Base-by-base conservation (phyloP, 1,140 invertebrate genomes). In the Calephelis nemesis region DNA sequence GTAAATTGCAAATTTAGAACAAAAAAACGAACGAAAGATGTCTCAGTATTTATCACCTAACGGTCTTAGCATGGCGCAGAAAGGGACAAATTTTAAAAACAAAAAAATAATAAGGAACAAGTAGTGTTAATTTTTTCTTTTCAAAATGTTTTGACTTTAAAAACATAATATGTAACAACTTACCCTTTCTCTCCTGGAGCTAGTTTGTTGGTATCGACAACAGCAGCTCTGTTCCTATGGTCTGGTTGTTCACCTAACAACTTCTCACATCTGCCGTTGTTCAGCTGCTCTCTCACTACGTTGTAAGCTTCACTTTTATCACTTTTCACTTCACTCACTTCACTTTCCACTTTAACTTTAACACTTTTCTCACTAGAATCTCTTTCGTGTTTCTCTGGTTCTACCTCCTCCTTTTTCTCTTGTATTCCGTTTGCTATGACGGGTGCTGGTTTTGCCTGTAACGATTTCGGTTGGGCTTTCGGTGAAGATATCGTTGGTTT, bases 241-340 rank as follows among this genome's bases (percentile, higher is more conserved):
- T 93, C 93, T 62, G 93, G 93, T 74, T 93, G 92, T 68, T 93
- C 94, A 9, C 95, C 94, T 75, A 96, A 93, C 82, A 96, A 90
- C 67, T 96, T 93, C 85, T 96, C 95, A 63, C 95, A 95, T 65
- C 95, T 91, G 45, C 95, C 95, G 94, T 96, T 96, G 60, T 76
- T 90, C 69, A 92, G 66, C 45, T 90, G 82, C 79, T 91, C 88
- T 42, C 87, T 75, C 12, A 77, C 89, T 50, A 87, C 83, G 86
- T 81, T 87, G 66, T 82, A 87, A 64, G 79, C 82, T 60, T 89
- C 88, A 84, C 84, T 83, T 72, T 79, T 78, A 72, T 76, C 85
- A 81, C 82, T 80, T 78, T 49, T 81, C 84, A 88, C 84, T 85
- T 83, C 84, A 86, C 82, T 84, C 77, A 77, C 75, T 78, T 83